A percentile compares a stretch with the other conserved stretches of the same genome.
Evolutionary conservation across 1,140 invertebrate species (phyloP).

Genomic region (Trialeurodes vaporariorum): DNA sequence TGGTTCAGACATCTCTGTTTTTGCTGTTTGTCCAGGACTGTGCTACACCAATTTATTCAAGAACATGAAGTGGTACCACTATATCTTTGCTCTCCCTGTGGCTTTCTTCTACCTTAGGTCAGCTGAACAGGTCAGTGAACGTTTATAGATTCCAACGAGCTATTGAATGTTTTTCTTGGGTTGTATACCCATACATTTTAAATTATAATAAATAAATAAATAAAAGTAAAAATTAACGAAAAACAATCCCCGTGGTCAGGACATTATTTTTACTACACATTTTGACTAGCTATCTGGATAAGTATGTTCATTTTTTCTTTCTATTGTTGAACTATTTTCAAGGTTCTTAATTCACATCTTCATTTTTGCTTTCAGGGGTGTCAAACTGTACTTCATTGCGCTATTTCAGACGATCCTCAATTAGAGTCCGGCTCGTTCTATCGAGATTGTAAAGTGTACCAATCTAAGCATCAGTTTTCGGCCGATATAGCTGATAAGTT

Average conservation of each 20-base stretch:
- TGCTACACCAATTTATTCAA: constrained; percentile 66
- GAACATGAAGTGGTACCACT: constrained; percentile 56
- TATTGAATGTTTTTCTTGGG: no score
- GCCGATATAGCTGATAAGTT: constrained; percentile 46
- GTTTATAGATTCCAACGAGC: no score
- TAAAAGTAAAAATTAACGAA: no score
- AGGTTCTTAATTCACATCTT: constrained; percentile 20
- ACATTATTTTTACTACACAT: constrained; percentile 10
- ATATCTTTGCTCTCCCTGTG: constrained; percentile 52
- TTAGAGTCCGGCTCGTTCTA: constrained; percentile 51
- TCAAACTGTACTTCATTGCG: constrained; percentile 64
- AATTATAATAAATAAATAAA: no score
- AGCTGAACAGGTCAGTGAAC: constrained; percentile 50
- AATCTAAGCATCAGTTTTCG: constrained; percentile 47
- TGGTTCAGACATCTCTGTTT: constrained; percentile 48
- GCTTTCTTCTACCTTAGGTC: constrained; percentile 56
- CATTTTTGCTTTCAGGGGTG: constrained; percentile 55
- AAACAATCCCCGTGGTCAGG: no score
- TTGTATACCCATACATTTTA: no score
- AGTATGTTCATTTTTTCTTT: constrained; percentile 15
- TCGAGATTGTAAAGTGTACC: constrained; percentile 55
- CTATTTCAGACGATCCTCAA: constrained; percentile 47
- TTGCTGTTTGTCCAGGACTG: constrained; percentile 72
- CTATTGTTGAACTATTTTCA: constrained; percentile 15
- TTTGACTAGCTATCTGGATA: constrained; percentile 7